A percentile compares a stretch with the other conserved stretches of the same genome.
Conservation (phyloP, 2,888 invertebrate species). For the Nomada hirtipes region DNA sequence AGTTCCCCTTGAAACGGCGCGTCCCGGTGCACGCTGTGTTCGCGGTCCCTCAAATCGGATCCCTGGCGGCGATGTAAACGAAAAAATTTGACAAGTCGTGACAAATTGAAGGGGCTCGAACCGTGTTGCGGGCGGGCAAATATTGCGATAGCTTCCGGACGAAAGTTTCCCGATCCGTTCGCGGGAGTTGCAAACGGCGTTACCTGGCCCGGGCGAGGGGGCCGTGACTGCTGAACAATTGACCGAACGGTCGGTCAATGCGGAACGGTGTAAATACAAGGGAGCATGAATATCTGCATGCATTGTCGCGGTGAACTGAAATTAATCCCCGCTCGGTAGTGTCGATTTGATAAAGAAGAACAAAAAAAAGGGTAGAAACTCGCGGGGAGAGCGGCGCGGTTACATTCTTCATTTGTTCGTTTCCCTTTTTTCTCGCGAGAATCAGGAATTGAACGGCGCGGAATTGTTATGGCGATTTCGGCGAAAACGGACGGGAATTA, state of each 20-base stretch:
- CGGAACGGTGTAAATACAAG: slow-evolving; percentile 15
- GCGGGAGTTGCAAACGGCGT: neutral
- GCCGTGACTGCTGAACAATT: slow-evolving; percentile 50
- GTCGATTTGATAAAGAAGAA: slow-evolving; percentile 61
- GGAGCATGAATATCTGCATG: slow-evolving; percentile 44
- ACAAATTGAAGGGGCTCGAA: slow-evolving; percentile 72
- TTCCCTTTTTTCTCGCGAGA: neutral
- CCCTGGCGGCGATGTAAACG: slow-evolving; percentile 50
- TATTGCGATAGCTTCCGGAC: slow-evolving; percentile 42
- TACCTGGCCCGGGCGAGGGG: neutral
- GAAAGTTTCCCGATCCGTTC: slow-evolving; percentile 36
- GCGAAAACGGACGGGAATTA: neutral
- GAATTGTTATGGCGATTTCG: slow-evolving; percentile 14
- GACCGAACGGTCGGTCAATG: slow-evolving; percentile 40
- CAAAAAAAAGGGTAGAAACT: no score
- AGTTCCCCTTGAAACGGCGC: neutral
- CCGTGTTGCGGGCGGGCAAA: slow-evolving; percentile 46
- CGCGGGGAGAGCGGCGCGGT: neutral
- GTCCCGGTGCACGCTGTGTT: neutral
- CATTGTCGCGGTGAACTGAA: slow-evolving; percentile 47
- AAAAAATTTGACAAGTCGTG: slow-evolving; percentile 74
- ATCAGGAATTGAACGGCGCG: slow-evolving; percentile 23
- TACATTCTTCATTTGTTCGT: slow-evolving; percentile 12
- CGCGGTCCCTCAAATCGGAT: slow-evolving; percentile 48
- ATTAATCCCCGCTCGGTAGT: slow-evolving; percentile 65